A percentile compares a stretch with the other conserved stretches of the same genome.
phyloP scores from a whole-genome alignment of 35 echinoderm and acorn worm genomes.

The Lytechinus pictus region DNA sequence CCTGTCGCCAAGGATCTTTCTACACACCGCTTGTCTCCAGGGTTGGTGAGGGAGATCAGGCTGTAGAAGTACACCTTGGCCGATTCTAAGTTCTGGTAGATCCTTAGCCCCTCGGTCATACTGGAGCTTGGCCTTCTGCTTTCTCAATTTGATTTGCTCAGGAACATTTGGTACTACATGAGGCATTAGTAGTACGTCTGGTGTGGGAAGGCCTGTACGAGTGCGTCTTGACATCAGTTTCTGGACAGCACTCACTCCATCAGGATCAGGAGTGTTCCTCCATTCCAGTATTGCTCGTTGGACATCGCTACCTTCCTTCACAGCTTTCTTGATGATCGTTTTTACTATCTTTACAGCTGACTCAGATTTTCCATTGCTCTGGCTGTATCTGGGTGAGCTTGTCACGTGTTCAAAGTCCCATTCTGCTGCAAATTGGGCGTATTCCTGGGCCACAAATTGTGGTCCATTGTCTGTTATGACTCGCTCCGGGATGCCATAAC shows the following conservation, averaged over 20 bases:
- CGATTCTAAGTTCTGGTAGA: slow-evolving; percentile 73
- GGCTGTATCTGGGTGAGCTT: slow-evolving; percentile 60
- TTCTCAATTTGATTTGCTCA: slow-evolving; percentile 65
- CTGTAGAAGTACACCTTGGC: slow-evolving; percentile 73
- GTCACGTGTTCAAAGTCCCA: slow-evolving; percentile 70
- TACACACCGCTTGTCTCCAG: slow-evolving; percentile 64
- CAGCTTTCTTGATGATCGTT: slow-evolving; percentile 69
- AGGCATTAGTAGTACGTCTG: slow-evolving; percentile 69
- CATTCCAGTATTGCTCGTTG: slow-evolving; percentile 72
- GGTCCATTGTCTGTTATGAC: slow-evolving; percentile 71
- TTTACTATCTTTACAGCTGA: slow-evolving; percentile 72
- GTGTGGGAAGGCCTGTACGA: slow-evolving; percentile 55
- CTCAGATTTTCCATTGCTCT: slow-evolving; percentile 77
- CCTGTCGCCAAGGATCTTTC: slow-evolving; percentile 38
- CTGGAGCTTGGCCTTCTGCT: slow-evolving; percentile 71
- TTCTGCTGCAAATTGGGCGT: slow-evolving; percentile 47
- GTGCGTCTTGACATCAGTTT: slow-evolving; percentile 79
- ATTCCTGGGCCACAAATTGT: slow-evolving; percentile 58
- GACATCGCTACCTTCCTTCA: slow-evolving; percentile 59
- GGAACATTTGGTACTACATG: slow-evolving; percentile 56
- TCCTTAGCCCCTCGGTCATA: slow-evolving; percentile 76
- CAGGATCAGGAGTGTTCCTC: slow-evolving; percentile 69
- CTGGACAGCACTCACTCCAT: slow-evolving; percentile 71
- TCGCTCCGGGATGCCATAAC: slow-evolving; percentile 64
- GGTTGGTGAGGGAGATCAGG: slow-evolving; percentile 42